Conservation (phyloP, 1,140 invertebrate genomes). For the Euwallacea similis region DNA sequence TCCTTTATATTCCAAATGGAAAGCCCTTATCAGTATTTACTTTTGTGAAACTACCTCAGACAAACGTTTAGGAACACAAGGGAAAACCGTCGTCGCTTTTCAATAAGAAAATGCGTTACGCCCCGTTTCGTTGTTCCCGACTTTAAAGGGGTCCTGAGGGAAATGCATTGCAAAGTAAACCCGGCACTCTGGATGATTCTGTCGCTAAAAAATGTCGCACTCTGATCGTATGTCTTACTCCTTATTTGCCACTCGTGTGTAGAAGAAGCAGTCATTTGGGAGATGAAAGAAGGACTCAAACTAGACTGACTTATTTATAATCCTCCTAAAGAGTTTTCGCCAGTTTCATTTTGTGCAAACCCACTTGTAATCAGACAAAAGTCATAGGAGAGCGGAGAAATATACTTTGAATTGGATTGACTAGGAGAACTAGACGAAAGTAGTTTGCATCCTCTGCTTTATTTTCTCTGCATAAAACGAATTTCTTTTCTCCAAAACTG, state of each 20-base stretch:
- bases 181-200: conserved; percentile 35
- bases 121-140: conserved; percentile 14
- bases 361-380: no score
- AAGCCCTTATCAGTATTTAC: background rate
- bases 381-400: no score
- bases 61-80: conserved; percentile 12
- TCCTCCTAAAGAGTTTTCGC: no score
- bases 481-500: no score
- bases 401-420: no score
- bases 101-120: conserved; percentile 39
- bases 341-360: no score
- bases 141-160: conserved; percentile 25
- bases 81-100: conserved; percentile 26
- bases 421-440: no score
- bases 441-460: no score
- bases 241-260: conserved; percentile 29
- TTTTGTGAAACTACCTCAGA: conserved; percentile 14
- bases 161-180: conserved; percentile 39
- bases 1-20: no score
- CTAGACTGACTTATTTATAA: no score
- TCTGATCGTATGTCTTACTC: conserved; percentile 36
- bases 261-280: conserved; percentile 26
- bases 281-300: conserved; percentile 1
- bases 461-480: no score
- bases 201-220: conserved; percentile 31